Evolutionary conservation across 1,140 invertebrate species (phyloP), one percentile per base, ranked within the genome.

Genomic region (Dreissena polymorpha): DNA sequence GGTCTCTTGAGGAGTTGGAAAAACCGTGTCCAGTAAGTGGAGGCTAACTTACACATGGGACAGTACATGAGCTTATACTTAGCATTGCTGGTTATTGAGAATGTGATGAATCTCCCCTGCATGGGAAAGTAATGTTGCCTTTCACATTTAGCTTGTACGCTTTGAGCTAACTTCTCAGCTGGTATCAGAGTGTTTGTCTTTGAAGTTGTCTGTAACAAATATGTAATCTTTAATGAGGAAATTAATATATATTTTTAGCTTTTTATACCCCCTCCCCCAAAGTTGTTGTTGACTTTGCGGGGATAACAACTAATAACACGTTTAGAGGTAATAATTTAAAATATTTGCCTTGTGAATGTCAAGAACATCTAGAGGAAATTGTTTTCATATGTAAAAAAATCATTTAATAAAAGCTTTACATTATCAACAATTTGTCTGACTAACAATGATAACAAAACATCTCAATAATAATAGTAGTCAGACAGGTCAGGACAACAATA

Each of bases 21-120:
- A 71, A 83, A 83, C 29, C 67, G 63, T 0, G 81, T 83, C 81
- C 81, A 83, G 27, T 76, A 83, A n/a, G 81, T 83, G 0, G 81
- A 83, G 8, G 81, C 81, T 14, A 83, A 65, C 68, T 83, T 83
- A 55, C 81, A 83, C 81, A 83, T 83, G 8, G 81, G 81, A 16
- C 81, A 83, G 18, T 70, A 77, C 27, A 83, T 25, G 18, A 83
- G 67, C 23, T 77, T 76, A 53, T 83, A 50, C 1, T 77, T 10
- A 23, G 49, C 14, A 49, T 83, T 83, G 67, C 72, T 83, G 49
- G 81, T 83, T 7, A 83, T 60, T 21, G 81, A 65, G 29, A 75
- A 74, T n/a, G 6, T 23, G 10, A 68, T 13, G 25, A 10, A 18
- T 64, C n/a, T 21, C n/a, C 68, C 27, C 10, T 21, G 64, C 18